phyloP scores from a whole-genome alignment of 2,113 vertebrate species.

The Anthoscopus minutus region DNA sequence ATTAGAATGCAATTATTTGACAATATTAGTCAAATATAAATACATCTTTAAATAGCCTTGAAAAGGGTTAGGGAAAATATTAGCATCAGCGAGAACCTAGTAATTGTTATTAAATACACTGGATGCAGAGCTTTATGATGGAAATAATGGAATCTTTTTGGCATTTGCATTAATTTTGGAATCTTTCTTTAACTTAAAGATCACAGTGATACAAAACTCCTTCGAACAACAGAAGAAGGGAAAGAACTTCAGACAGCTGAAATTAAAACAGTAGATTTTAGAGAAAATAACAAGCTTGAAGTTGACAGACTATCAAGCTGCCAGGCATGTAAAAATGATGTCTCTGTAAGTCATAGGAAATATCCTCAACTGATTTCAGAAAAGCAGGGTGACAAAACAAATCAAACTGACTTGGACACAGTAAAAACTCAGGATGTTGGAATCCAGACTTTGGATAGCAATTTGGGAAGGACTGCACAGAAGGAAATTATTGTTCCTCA shows the following conservation, averaged over 20 bases:
- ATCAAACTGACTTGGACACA: constrained; percentile 28
- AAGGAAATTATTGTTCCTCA: background rate
- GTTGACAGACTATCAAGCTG: constrained; percentile 27
- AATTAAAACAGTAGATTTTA: constrained; percentile 14
- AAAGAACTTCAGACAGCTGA: constrained; percentile 59
- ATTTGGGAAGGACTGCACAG: background rate
- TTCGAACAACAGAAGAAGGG: constrained; percentile 59
- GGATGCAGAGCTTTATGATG: background rate
- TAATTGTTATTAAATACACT: background rate
- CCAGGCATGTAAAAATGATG: constrained; percentile 30
- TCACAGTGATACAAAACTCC: constrained; percentile 16
- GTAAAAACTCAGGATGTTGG: constrained; percentile 75
- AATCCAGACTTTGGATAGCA: constrained; percentile 63
- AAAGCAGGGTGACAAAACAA: constrained; percentile 34
- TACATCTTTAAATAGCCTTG: background rate
- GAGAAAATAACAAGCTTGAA: constrained; percentile 45
- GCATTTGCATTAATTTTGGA: background rate
- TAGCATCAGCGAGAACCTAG: background rate
- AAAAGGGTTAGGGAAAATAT: background rate
- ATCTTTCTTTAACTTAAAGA: constrained; percentile 52
- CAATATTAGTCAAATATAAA: background rate
- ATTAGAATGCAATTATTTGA: background rate
- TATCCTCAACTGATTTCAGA: background rate
- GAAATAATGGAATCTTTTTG: background rate
- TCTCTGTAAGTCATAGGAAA: constrained; percentile 26